phyloP scores from a whole-genome alignment of 2,113 vertebrate genomes.

The Sylvilagus bachmani region DNA sequence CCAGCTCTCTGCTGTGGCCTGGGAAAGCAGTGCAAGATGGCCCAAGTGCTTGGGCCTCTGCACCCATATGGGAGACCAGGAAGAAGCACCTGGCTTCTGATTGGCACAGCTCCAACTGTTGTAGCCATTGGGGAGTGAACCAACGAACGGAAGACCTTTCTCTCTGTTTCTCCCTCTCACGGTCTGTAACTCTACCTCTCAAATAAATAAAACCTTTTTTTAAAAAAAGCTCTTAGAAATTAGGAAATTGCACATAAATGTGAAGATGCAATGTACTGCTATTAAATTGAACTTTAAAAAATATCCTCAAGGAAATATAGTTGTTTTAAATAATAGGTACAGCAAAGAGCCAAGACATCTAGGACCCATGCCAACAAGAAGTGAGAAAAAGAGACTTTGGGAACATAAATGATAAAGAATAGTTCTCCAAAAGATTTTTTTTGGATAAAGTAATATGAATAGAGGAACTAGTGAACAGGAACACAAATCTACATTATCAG shows the following conservation, averaged over 20 bases:
- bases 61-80: too few species aligned
- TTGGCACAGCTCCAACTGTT: too few species aligned
- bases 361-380: background rate
- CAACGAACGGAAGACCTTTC: too few species aligned
- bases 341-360: background rate
- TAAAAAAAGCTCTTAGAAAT: background rate
- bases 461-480: background rate
- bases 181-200: too few species aligned
- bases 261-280: background rate
- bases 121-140: too few species aligned
- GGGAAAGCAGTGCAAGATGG: too few species aligned
- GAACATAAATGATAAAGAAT: background rate
- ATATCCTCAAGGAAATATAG: background rate
- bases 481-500: background rate
- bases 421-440: background rate
- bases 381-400: background rate
- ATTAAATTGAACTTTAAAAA: background rate
- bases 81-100: too few species aligned
- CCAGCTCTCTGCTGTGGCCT: too few species aligned
- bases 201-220: too few species aligned
- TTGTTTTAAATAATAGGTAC: conserved; percentile 26
- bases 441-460: background rate
- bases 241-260: background rate
- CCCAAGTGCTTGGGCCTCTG: too few species aligned
- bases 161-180: too few species aligned